A percentile compares a stretch with the other conserved stretches of the same genome.
phyloP scores from a whole-genome alignment of 2,888 invertebrate species.

The Drosophila kanekoi region DNA sequence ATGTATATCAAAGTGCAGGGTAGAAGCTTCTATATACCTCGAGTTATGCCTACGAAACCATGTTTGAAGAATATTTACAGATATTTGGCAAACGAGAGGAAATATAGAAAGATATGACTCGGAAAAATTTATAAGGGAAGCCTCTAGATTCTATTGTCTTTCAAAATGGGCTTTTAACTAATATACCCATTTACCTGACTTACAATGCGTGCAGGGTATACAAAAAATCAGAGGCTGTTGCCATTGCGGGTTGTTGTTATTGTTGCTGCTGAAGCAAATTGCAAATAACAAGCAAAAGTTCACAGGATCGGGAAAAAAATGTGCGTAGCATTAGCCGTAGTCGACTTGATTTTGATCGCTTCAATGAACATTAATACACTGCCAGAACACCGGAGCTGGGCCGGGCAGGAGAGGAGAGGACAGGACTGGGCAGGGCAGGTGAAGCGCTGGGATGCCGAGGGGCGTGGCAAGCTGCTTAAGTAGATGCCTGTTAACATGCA shows the following conservation, averaged over 20 bases:
- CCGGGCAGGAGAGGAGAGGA: not conserved
- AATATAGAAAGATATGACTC: too few relatives aligned
- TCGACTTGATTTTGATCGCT: conserved; percentile 81
- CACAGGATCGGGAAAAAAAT: conserved; percentile 62
- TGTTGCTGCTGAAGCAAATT: conserved; percentile 66
- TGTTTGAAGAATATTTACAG: too few relatives aligned
- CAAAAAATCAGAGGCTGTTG: conserved; percentile 59
- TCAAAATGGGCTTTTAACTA: too few relatives aligned
- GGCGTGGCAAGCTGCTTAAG: conserved; percentile 64
- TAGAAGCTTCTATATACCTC: too few relatives aligned
- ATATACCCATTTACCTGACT: too few relatives aligned
- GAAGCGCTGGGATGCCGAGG: too few relatives aligned
- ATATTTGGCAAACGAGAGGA: too few relatives aligned
- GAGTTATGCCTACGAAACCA: too few relatives aligned
- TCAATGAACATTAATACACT: conserved; percentile 81
- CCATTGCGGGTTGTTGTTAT: conserved; percentile 40
- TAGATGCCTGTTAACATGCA: conserved; percentile 79
- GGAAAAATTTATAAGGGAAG: too few relatives aligned
- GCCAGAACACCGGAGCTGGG: conserved; percentile 21
- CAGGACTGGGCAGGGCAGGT: conserved; percentile 6
- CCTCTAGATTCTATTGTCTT: too few relatives aligned
- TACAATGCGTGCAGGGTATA: too few relatives aligned
- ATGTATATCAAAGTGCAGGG: too few relatives aligned
- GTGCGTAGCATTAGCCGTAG: conserved; percentile 79
- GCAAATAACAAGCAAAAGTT: conserved; percentile 79